Evolutionary conservation across 2,888 invertebrate species (phyloP).

Genomic region (Girardia tigrina): DNA sequence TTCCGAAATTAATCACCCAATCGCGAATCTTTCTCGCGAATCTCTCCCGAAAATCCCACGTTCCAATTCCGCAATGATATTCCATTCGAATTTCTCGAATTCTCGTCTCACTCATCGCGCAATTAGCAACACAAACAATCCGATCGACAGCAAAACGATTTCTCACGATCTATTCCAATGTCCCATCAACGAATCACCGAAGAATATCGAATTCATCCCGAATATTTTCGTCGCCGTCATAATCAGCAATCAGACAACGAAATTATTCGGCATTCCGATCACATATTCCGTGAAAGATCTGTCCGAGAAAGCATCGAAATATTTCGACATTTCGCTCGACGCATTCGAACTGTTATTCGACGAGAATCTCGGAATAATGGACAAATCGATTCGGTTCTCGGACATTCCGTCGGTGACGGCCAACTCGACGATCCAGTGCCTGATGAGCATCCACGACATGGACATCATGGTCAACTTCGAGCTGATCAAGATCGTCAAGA

Average conservation of each 20-base stretch:
- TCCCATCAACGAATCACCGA: neutral
- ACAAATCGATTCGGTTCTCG: neutral
- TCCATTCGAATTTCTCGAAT: too few relatives aligned
- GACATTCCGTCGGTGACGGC: neutral
- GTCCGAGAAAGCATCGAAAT: neutral
- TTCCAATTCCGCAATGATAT: too few relatives aligned
- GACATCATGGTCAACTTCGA: neutral
- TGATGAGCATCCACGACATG: neutral
- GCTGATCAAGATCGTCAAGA: neutral
- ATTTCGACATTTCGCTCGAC: neutral
- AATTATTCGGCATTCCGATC: neutral
- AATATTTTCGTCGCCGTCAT: neutral
- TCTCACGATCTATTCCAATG: too few relatives aligned
- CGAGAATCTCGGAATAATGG: neutral
- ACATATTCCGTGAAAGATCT: neutral
- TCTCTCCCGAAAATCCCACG: too few relatives aligned
- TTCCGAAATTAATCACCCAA: too few relatives aligned
- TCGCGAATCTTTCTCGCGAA: too few relatives aligned
- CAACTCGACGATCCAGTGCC: neutral
- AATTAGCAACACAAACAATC: too few relatives aligned
- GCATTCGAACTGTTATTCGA: neutral
- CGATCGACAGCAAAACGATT: too few relatives aligned
- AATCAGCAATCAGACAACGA: neutral
- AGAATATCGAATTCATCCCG: neutral
- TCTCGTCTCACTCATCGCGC: too few relatives aligned